Evolutionary conservation across 2,113 vertebrate species (phyloP), one percentile per base, ranked within the genome.

Genomic region (Phalacrocorax pelagicus): DNA sequence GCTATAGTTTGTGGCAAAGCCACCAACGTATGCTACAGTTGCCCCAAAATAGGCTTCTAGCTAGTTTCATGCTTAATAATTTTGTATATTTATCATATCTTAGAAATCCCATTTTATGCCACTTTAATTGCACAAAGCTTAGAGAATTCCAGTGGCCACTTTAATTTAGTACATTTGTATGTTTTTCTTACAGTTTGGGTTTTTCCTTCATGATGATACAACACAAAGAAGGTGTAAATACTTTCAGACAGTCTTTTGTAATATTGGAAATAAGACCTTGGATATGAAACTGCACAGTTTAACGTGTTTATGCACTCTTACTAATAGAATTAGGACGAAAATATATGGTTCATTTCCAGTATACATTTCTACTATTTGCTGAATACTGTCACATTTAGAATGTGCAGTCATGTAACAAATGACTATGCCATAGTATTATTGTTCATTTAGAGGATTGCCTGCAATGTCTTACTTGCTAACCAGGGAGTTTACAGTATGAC

Each of bases 221-320:
- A 49, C 19, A 27, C 32, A 55, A 91, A 72, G 61, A 80, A 82
- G 14, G 44, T 70, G 86, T 90, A 89, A 89, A 79, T 84, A 71
- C 61, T 88, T 91, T 9, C 52, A 49, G 34, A 51, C 54, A 91
- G 26, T 51, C 29, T 86, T 79, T 86, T 44, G 36, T 71, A 78
- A 40, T 72, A n/a, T 12, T 84, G 55, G 21, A 96, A 91, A 75
- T 78, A 81, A 91, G 84, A 85, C 70, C 29, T 90, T 0, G 2
- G 51, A n/a, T 70, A 72, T 47, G 49, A 94, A 96, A 91, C 49
- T 29, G 34, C 62, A 65, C 47, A 75, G 55, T 74, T 91, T 78
- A 89, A 89, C 26, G 27, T 91, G 38, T 91, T 96, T 86, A 86
- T 49, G 65, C 30, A 69, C n/a, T 94, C n/a, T 92, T 92, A 75